phyloP scores from a whole-genome alignment of 2,888 invertebrate species.

The Nemapogon koenigi region DNA sequence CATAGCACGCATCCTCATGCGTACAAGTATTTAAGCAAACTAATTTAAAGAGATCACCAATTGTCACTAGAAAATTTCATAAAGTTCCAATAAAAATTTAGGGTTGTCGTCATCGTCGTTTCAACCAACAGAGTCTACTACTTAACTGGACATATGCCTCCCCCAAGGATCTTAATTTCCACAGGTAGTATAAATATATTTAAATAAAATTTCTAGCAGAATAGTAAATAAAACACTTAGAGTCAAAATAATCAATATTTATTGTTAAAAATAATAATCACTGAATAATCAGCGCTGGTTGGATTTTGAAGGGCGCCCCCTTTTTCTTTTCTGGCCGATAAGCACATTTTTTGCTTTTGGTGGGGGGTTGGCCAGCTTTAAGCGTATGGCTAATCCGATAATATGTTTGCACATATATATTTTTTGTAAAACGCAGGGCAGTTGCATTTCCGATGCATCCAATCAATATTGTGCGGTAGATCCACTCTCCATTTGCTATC shows the following conservation, averaged over 20 bases:
- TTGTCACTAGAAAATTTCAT: slow-evolving; percentile 10
- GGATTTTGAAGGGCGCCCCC: too few species aligned
- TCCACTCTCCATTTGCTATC: slow-evolving; percentile 22
- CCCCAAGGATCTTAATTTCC: slow-evolving; percentile 8
- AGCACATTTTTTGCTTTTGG: too few species aligned
- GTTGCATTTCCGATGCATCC: slow-evolving; percentile 14
- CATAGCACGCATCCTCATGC: too few species aligned
- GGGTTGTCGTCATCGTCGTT: slow-evolving; percentile 3
- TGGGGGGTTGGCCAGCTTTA: slow-evolving; percentile 1
- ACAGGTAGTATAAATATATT: slow-evolving; percentile 6
- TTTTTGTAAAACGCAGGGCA: slow-evolving; percentile 16
- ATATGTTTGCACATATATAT: slow-evolving; percentile 15
- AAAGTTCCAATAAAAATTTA: too few species aligned
- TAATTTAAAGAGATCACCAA: slow-evolving; percentile 12
- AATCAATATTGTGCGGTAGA: background rate
- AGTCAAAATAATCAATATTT: too few species aligned
- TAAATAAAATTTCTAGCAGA: background rate
- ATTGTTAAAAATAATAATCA: too few species aligned
- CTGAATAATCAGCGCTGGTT: too few species aligned
- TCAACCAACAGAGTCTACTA: background rate
- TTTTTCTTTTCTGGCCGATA: too few species aligned
- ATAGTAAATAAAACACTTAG: too few species aligned
- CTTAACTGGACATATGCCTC: background rate
- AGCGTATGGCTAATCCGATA: slow-evolving; percentile 13
- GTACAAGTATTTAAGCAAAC: slow-evolving; percentile 11